Base-by-base conservation (phyloP, 1,140 invertebrate genomes). In the Tenebrio molitor region DNA sequence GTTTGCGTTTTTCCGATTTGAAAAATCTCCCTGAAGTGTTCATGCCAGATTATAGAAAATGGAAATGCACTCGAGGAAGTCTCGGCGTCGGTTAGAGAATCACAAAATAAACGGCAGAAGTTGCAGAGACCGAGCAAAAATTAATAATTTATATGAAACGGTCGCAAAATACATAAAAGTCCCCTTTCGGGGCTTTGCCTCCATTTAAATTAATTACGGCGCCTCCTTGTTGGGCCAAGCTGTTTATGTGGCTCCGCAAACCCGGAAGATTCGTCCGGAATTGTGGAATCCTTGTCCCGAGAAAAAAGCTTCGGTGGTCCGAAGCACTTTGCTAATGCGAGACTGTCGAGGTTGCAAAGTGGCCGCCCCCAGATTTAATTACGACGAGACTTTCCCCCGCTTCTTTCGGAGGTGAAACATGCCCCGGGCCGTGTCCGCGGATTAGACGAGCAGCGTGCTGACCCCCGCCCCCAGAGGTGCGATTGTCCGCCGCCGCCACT, bases 241-340 rank as follows among this genome's bases (percentile, higher is more conserved):
- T 39, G n/a, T 39, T 39, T 39, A 39, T 7, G 6, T n/a, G 6
- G 36, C n/a, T 39, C 12, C 12, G 12, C 12, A 39, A 39, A 7
- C 4, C 36, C 36, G 7, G 12, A 39, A 39, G 36, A 39, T 7
- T 39, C 36, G 2, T n/a, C 36, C 7, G 12, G n/a, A 39, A 12
- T 39, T 39, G 36, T 39, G 7, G 36, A 12, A 39, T 39, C n/a
- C n/a, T n/a, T n/a, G n/a, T 39, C n/a, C 36, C 6, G 36, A 7
- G 50, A 29, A 53, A 25, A 58, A 58, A 58, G 21, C 21, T 25
- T 12, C 3, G 25, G 50, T 23, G 50, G 50, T 58, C 23, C n/a
- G 21, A 12, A 58, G 23, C 50, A 58, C 21, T 58, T 58, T 58
- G 50, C 44, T 50, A 50, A 50, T 50, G 44, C 23, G 29, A 58